Conservation (phyloP, 2,888 invertebrate genomes). For the Cloeon dipterum region DNA sequence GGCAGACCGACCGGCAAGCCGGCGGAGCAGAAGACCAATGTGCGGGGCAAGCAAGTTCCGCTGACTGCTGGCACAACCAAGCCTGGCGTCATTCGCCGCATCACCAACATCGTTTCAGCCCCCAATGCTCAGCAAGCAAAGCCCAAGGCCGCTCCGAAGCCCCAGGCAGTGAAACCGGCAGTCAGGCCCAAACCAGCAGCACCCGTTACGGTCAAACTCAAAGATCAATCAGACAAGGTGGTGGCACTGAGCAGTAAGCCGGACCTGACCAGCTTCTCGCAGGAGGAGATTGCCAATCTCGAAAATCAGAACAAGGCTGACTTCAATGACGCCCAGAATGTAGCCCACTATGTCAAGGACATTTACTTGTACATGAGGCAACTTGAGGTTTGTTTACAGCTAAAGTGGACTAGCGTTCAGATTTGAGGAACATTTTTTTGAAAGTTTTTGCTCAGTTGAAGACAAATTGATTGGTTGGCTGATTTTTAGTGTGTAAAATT, state of each 20-base stretch:
- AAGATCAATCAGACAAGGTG: background rate
- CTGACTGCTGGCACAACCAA: too few species aligned
- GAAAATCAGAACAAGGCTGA: slow-evolving; percentile 45
- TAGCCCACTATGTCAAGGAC: slow-evolving; percentile 68
- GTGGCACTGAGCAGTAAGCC: background rate
- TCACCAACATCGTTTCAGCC: too few species aligned
- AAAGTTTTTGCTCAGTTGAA: background rate
- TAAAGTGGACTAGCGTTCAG: too few species aligned
- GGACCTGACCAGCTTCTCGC: background rate
- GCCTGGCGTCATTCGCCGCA: too few species aligned
- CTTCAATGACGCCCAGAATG: slow-evolving; percentile 48
- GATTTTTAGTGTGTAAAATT: too few species aligned
- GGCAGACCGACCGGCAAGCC: too few species aligned
- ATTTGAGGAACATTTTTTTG: background rate
- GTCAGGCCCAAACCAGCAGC: too few species aligned
- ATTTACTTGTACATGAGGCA: slow-evolving; percentile 63
- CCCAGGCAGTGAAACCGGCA: too few species aligned
- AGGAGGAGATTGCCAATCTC: background rate
- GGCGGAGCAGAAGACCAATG: too few species aligned
- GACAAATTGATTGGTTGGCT: background rate
- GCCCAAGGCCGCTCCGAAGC: too few species aligned
- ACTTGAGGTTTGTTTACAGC: slow-evolving; percentile 30
- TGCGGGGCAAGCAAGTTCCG: too few species aligned
- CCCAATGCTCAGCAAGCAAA: too few species aligned
- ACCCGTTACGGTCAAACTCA: background rate